Evolutionary conservation across 2,888 invertebrate genomes (phyloP).

Genomic region (Encarsia formosa): DNA sequence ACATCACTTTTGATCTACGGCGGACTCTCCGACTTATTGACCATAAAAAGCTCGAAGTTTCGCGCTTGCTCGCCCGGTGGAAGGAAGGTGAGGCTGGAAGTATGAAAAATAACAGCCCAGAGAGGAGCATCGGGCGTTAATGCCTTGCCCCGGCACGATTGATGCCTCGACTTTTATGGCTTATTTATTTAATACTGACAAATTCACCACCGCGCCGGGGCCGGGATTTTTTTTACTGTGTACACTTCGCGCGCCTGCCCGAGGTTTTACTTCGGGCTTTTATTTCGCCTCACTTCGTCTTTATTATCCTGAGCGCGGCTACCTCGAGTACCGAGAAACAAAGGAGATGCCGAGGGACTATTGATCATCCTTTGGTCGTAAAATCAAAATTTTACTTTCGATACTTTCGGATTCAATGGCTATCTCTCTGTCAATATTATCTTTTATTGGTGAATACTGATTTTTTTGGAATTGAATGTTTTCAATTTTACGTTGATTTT

Average conservation of each 20-base stretch:
- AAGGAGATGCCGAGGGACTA: no score
- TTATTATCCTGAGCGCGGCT: no score
- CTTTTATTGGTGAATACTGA: no score
- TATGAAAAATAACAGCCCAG: conserved; percentile 50
- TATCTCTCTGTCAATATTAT: no score
- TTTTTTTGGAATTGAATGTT: no score
- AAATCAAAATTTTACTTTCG: no score
- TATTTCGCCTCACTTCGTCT: no score
- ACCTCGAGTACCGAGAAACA: no score
- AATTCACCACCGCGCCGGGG: conserved; percentile 44
- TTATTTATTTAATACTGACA: conserved; percentile 52
- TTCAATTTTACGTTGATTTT: no score
- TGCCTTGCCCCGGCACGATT: conserved; percentile 46
- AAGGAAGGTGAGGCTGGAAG: conserved; percentile 36
- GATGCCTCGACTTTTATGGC: conserved; percentile 50
- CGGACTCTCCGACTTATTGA: conserved; percentile 40
- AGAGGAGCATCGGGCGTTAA: conserved; percentile 45
- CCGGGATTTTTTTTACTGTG: neutral
- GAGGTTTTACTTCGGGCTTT: no score
- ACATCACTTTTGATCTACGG: conserved; percentile 49
- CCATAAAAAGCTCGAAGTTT: conserved; percentile 46
- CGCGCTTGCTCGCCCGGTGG: conserved; percentile 12
- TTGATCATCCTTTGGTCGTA: no score
- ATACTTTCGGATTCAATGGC: no score
- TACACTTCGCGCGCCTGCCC: conserved; percentile 3